A percentile compares a stretch with the other conserved stretches of the same genome.
phyloP scores from a whole-genome alignment of 37 sponge, comb jelly and placozoan genomes.

The Petrosia ficiformis region DNA sequence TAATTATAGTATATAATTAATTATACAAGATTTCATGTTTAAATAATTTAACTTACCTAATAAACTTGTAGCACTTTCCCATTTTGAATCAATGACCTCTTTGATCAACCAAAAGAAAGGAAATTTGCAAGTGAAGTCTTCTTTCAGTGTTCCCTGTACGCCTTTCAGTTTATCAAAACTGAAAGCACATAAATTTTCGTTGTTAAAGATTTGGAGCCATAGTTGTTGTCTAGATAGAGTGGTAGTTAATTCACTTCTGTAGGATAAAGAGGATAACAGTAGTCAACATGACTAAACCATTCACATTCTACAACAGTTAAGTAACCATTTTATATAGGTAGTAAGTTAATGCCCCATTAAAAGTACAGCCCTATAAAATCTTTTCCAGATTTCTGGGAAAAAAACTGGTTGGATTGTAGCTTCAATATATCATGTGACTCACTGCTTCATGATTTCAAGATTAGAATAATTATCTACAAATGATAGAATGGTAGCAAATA shows the following conservation, averaged over 20 bases:
- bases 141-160: not conserved
- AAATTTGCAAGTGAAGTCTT: constrained; percentile 52
- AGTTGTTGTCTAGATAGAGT: too few relatives aligned
- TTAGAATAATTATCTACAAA: constrained; percentile 34
- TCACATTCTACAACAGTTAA: too few relatives aligned
- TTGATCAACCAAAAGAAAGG: constrained; percentile 88
- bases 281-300: constrained; percentile 19
- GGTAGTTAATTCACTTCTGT: too few relatives aligned
- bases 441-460: constrained; percentile 11
- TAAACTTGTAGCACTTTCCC: constrained; percentile 26
- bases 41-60: not conserved
- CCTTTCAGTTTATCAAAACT: too few relatives aligned
- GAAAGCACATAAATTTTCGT: too few relatives aligned
- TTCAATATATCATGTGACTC: not conserved
- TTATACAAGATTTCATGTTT: too few relatives aligned
- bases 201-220: too few relatives aligned
- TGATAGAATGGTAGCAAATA: constrained; percentile 26
- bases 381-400: not conserved
- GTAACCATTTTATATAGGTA: too few relatives aligned
- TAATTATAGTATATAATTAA: too few relatives aligned
- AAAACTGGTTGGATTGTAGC: not conserved
- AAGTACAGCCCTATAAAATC: too few relatives aligned
- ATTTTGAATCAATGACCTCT: constrained; percentile 51
- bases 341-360: too few relatives aligned
- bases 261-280: too few relatives aligned